Evolutionary conservation across 2,797 vertebrate species (phyloP).

Genomic region (Thripadectes ignobilis): DNA sequence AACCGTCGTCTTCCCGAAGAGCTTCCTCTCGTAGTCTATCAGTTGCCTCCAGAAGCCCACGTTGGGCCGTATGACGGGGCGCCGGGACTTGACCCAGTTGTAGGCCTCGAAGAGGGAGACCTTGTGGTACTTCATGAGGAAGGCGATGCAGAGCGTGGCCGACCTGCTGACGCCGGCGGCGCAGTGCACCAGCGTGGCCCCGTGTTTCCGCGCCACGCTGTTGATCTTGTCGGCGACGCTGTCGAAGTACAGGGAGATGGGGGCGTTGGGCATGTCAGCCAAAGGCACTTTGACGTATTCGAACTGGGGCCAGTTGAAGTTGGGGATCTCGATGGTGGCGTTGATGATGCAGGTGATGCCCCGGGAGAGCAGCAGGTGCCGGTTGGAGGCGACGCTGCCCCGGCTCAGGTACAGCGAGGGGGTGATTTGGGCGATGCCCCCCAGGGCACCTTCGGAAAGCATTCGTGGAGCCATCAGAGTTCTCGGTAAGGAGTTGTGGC

Average conservation of each 20-base stretch:
- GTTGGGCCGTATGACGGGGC: conserved; percentile 93
- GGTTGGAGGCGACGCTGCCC: conserved; percentile 94
- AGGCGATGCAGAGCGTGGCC: conserved; percentile 93
- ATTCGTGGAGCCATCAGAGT: conserved; percentile 87
- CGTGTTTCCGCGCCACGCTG: conserved; percentile 90
- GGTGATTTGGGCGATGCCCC: conserved; percentile 95
- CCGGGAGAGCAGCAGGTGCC: conserved; percentile 91
- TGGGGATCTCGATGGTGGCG: conserved; percentile 96
- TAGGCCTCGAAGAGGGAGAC: conserved; percentile 93
- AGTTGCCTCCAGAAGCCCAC: conserved; percentile 98
- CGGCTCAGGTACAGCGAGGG: conserved; percentile 93
- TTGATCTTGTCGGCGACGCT: conserved; percentile 96
- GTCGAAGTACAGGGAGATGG: conserved; percentile 96
- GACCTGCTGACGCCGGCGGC: conserved; percentile 95
- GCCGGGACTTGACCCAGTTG: conserved; percentile 93
- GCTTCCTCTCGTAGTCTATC: conserved; percentile 95
- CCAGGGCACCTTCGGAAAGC: conserved; percentile 86
- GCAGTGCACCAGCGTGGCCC: conserved; percentile 92
- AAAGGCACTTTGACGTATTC: conserved; percentile 96
- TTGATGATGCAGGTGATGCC: conserved; percentile 97
- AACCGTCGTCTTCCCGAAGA: conserved; percentile 93
- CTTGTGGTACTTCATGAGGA: conserved; percentile 97
- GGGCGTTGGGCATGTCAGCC: conserved; percentile 94
- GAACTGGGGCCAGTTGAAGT: conserved; percentile 97
- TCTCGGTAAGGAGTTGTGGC: conserved; percentile 89